Evolutionary conservation across 2,113 vertebrate genomes (phyloP).

Genomic region (Oenanthe melanoleuca): DNA sequence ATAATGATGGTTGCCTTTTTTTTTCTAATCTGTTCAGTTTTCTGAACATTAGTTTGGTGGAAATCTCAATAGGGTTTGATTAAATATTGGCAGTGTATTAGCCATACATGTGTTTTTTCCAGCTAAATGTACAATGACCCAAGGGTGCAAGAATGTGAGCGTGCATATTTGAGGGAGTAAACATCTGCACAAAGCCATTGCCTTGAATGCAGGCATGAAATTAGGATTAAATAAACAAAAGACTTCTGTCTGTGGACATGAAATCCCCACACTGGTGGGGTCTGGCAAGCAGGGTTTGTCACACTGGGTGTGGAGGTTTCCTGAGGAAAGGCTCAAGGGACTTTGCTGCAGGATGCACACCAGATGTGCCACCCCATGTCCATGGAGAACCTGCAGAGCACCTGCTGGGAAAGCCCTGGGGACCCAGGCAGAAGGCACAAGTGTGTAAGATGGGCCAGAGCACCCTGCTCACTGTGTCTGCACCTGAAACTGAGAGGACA

Average conservation of each 20-base stretch:
- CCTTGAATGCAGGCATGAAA: not conserved
- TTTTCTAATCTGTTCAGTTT: not conserved
- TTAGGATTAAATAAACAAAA: not conserved
- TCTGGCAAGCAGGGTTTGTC: not conserved
- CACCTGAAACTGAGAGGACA: not conserved
- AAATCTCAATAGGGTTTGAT: not conserved
- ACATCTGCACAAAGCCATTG: not conserved
- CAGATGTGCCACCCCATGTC: rapidly evolving
- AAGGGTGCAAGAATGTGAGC: not conserved
- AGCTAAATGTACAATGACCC: not conserved
- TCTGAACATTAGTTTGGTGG: not conserved
- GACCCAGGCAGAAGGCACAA: not conserved
- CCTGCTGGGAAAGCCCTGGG: not conserved
- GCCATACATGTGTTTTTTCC: not conserved
- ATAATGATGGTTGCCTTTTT: not conserved
- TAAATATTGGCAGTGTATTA: not conserved
- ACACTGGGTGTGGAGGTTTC: not conserved
- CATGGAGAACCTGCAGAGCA: not conserved
- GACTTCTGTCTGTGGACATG: not conserved
- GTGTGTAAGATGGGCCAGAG: not conserved
- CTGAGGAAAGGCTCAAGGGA: not conserved
- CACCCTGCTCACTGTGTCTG: not conserved
- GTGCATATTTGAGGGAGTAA: not conserved
- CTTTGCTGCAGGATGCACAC: not conserved
- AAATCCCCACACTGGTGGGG: not conserved